Evolutionary conservation across 23 tunicate genomes (phyloP).

Genomic region (Oikopleura albicans): DNA sequence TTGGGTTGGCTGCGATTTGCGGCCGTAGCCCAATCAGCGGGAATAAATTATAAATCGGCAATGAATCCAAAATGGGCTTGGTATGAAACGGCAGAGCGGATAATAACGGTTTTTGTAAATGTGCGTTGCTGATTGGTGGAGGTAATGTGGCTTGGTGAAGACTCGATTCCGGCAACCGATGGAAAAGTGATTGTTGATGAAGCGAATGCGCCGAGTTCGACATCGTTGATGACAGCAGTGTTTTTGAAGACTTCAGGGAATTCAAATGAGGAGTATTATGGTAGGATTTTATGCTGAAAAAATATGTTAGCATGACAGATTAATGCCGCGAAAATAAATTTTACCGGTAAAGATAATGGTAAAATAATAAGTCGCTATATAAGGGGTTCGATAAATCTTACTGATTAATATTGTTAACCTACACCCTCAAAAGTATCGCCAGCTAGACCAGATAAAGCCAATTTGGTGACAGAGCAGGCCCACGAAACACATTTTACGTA

Average conservation of each 20-base stretch:
- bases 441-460: too few species aligned
- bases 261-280: not conserved
- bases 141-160: not conserved
- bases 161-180: not conserved
- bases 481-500: too few species aligned
- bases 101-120: not conserved
- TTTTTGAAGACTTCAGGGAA: not conserved
- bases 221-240: not conserved
- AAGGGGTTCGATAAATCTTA: too few species aligned
- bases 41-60: not conserved
- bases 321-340: too few species aligned
- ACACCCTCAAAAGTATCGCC: too few species aligned
- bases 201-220: not conserved
- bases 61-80: not conserved
- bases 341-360: too few species aligned
- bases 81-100: not conserved
- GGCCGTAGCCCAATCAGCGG: not conserved
- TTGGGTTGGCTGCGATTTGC: not conserved
- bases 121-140: not conserved
- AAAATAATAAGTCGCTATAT: too few species aligned
- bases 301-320: too few species aligned
- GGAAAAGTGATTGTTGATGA: not conserved
- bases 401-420: too few species aligned
- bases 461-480: too few species aligned
- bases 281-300: not conserved